Percentiles rank a stretch among this genome's conserved stretches.
phyloP scores from a whole-genome alignment of 2,888 invertebrate species.

The Caenorhabditis afra region DNA sequence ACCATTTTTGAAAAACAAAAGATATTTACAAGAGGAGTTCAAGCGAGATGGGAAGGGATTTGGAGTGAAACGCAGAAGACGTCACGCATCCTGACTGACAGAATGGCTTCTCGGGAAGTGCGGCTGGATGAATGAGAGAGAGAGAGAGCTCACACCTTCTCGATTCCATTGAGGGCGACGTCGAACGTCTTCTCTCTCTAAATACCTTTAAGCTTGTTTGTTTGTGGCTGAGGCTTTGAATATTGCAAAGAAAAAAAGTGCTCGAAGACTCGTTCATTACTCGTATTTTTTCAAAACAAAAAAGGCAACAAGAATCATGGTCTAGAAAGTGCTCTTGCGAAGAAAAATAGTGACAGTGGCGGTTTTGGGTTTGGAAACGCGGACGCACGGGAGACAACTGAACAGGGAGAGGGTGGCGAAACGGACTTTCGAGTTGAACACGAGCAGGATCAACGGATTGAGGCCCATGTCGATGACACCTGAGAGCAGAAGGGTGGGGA shows the following conservation, averaged over 20 bases:
- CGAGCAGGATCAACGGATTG: slow-evolving; percentile 46
- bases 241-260: slow-evolving; percentile 5
- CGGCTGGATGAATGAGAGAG: neutral
- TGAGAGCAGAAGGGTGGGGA: slow-evolving; percentile 18
- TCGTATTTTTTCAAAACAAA: slow-evolving; percentile 1
- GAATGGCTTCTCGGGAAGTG: slow-evolving; percentile 38
- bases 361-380: slow-evolving; percentile 10
- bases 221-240: no score
- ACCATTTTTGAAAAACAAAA: neutral
- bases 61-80: neutral
- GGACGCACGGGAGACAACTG: slow-evolving; percentile 19
- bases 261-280: neutral
- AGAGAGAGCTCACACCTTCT: no score
- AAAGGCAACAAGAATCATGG: neutral
- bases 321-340: slow-evolving; percentile 27
- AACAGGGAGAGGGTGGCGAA: slow-evolving; percentile 24
- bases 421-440: slow-evolving; percentile 51
- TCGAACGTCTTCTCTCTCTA: slow-evolving; percentile 23
- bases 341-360: slow-evolving; percentile 18
- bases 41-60: neutral
- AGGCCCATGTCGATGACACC: slow-evolving; percentile 53
- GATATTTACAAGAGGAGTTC: no score
- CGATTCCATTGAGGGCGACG: no score
- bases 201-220: no score
- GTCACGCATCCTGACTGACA: slow-evolving; percentile 2